Conservation (phyloP, 2,113 vertebrate species). For the Aegypius monachus region DNA sequence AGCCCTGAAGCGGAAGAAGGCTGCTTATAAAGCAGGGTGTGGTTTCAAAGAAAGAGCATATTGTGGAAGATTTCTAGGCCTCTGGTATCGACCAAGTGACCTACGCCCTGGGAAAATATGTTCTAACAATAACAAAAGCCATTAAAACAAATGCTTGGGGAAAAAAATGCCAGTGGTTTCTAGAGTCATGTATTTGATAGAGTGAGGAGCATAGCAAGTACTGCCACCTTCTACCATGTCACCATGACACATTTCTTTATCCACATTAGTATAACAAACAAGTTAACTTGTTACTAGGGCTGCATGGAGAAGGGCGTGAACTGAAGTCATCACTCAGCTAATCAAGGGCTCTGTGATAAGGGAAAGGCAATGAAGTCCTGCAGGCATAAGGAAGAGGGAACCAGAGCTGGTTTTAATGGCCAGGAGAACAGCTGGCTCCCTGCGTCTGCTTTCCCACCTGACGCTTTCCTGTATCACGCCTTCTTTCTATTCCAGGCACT, state of each 20-base stretch:
- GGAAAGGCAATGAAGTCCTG: background rate
- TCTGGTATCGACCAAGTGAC: background rate
- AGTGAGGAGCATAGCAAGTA: background rate
- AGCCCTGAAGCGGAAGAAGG: background rate
- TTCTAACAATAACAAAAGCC: background rate
- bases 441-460: accelerated
- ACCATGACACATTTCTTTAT: background rate
- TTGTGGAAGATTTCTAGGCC: background rate
- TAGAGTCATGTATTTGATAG: background rate
- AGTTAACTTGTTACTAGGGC: background rate
- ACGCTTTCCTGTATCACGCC: background rate
- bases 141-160: background rate
- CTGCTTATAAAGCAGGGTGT: background rate
- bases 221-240: background rate
- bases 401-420: background rate
- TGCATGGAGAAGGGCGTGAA: background rate
- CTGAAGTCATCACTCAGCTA: background rate
- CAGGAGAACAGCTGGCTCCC: background rate
- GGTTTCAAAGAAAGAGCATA: background rate
- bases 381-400: background rate
- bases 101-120: background rate
- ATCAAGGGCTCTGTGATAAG: background rate
- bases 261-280: background rate
- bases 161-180: background rate
- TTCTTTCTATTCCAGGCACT: background rate